These are phyloP conservation scores for Herpetotheres cachinnans DNA, from an alignment of 2,113 vertebrate species.

Conservation along the genomic window DNA sequence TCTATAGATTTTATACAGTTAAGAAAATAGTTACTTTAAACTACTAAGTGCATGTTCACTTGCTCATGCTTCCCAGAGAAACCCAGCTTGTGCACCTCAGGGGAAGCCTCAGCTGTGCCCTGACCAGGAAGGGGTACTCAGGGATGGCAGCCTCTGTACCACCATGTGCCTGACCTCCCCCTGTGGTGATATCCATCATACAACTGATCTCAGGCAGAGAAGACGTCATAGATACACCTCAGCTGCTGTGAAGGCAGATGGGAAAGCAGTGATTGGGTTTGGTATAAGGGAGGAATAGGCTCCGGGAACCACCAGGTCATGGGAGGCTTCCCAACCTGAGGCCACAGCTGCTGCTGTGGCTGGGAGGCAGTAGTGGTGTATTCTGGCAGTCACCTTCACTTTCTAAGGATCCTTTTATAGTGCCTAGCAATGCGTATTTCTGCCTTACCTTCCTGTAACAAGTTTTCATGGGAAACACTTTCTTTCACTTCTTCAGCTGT, in stretches of 20 bases:
- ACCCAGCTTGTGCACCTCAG: neutral
- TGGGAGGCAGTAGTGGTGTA: neutral
- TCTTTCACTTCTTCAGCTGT: neutral
- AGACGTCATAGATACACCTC: neutral
- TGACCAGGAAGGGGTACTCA: neutral
- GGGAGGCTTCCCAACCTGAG: neutral
- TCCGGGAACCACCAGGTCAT: neutral
- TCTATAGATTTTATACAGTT: neutral
- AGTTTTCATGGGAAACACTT: neutral
- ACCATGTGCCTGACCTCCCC: neutral
- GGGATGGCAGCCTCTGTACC: neutral
- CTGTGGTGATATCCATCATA: too few relatives aligned
- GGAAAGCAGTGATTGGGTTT: neutral
- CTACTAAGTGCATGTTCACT: neutral
- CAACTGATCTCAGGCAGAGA: neutral
- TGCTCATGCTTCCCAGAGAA: neutral
- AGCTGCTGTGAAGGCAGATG: neutral
- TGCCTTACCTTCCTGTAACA: neutral
- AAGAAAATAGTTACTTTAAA: neutral
- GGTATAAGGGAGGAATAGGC: neutral
- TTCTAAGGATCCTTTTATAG: neutral
- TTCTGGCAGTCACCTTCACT: neutral
- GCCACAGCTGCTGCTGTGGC: neutral
- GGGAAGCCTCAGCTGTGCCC: neutral
- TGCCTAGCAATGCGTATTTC: fast-evolving